Base-by-base conservation (phyloP, 2,113 vertebrate species). In the Cygnus atratus region DNA sequence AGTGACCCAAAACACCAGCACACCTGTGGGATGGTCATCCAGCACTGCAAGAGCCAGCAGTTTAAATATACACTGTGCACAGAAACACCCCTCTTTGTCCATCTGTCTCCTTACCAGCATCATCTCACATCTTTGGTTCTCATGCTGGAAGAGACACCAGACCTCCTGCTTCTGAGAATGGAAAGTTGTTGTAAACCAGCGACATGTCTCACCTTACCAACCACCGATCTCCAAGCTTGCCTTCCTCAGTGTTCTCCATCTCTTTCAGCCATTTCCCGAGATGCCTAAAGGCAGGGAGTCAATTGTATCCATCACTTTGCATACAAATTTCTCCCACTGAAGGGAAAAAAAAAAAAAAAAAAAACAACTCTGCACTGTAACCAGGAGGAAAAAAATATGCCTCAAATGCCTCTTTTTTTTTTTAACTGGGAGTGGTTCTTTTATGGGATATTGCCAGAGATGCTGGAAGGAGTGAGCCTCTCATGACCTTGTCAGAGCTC, bases 231-330 rank as follows among this genome's bases (percentile, higher is more conserved):
- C 75, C 35, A 5, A 3, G 2, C 31, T 33, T 48, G 19, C 62
- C 6, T 16, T 50, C 46, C 41, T 16, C 52, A 15, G 35, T 10
- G 19, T 46, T 79, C 62, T 72, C 43, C 90, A 28, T 22, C 59
- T 88, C 50, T 77, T 78, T 33, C 10, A 84, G 66, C 66, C 91
- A 59, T 82, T 91, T 61, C 17, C 41, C 59, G 48, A 11, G 13
- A 50, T 35, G 72, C 85, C 85, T 77, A 18, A 90, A 81, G 88
- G 95, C 85, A 80, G 35, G 41, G 72, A 86, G 11, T 67, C 75
- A 41, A 39, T 74, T 59, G n/a, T 22, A 79, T 19, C 76, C 55
- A 28, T 54, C 57, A 90, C 52, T 93, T 71, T 77, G 82, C 68
- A 90, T 67, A 80, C 13, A 41, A 39, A 90, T 86, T 82, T 79